phyloP scores from a whole-genome alignment of 2,797 vertebrate genomes.

The Hydrophis major region DNA sequence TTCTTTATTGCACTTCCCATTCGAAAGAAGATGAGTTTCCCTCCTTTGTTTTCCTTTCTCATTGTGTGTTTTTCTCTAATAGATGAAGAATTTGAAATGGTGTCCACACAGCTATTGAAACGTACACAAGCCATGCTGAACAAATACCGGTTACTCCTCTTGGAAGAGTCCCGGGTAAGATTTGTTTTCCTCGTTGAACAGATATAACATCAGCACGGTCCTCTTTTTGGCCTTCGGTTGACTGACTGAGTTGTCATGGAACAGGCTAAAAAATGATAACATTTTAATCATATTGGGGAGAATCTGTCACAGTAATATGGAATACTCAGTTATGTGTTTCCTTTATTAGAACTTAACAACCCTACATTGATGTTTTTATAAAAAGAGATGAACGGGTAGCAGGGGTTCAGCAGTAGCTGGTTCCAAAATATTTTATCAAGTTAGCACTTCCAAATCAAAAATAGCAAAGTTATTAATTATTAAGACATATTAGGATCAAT shows the following conservation, averaged over 20 bases:
- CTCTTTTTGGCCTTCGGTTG: not conserved
- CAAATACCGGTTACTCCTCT: constrained; percentile 90
- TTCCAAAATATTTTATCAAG: not conserved
- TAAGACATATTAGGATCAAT: not conserved
- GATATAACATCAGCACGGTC: not conserved
- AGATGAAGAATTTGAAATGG: constrained; percentile 91
- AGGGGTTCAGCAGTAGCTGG: not conserved
- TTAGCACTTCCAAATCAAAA: not conserved
- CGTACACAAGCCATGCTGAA: constrained; percentile 94
- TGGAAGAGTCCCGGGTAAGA: constrained; percentile 89
- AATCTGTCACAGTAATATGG: not conserved
- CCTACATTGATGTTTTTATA: not conserved
- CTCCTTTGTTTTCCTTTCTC: not conserved
- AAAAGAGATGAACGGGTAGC: not conserved
- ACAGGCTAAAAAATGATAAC: not conserved
- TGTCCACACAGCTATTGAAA: constrained; percentile 88
- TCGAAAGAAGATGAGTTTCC: not conserved
- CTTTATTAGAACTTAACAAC: not conserved
- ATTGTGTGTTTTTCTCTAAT: constrained; percentile 65
- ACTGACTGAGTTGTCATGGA: not conserved
- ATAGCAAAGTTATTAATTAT: not conserved
- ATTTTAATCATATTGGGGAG: not conserved
- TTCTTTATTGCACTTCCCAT: not conserved
- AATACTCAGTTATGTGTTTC: not conserved
- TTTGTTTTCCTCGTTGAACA: not conserved